Percentiles rank a stretch among this genome's conserved stretches.
Evolutionary conservation across 1,140 invertebrate species (phyloP).

Genomic region (Drosophila novamexicana): DNA sequence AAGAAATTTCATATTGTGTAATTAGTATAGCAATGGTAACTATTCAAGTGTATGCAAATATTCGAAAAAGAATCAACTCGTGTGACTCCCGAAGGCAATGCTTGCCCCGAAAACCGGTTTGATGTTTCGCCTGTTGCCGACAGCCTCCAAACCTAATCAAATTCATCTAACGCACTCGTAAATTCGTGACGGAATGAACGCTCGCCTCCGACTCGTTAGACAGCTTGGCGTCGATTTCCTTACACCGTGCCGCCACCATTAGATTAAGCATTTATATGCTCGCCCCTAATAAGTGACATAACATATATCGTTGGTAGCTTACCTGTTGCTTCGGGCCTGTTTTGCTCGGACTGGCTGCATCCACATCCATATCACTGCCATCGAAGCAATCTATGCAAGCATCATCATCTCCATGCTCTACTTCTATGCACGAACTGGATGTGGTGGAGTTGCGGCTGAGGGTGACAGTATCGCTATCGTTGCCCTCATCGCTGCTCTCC

Average conservation of each 20-base stretch:
- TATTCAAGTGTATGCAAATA: conserved; percentile 21
- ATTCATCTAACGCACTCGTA: conserved; percentile 45
- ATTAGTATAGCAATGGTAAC: conserved; percentile 40
- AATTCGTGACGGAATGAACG: conserved; percentile 42
- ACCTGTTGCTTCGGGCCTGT: conserved; percentile 45
- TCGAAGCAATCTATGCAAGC: conserved; percentile 50
- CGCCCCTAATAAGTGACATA: conserved; percentile 25
- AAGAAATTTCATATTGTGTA: conserved; percentile 32
- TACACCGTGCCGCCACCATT: conserved; percentile 11
- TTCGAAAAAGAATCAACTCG: conserved; percentile 14
- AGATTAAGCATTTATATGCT: conserved; percentile 19
- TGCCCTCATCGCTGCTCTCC: conserved; percentile 62
- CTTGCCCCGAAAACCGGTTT: conserved; percentile 39
- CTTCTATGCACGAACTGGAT: conserved; percentile 55
- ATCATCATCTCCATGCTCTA: conserved; percentile 32
- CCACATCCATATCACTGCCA: conserved; percentile 21
- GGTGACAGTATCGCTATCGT: conserved; percentile 51
- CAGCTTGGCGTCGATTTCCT: conserved; percentile 56
- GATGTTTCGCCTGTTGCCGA: conserved; percentile 15
- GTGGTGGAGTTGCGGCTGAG: conserved; percentile 53
- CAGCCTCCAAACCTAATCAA: conserved; percentile 37
- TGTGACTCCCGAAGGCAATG: conserved; percentile 1
- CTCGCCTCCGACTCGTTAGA: conserved; percentile 47
- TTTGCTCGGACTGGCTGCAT: conserved; percentile 12
- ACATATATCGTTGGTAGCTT: conserved; percentile 8